Evolutionary conservation across 2,888 invertebrate genomes (phyloP), one percentile per base, ranked within the genome.

Genomic region (Acrobeloides nanus): DNA sequence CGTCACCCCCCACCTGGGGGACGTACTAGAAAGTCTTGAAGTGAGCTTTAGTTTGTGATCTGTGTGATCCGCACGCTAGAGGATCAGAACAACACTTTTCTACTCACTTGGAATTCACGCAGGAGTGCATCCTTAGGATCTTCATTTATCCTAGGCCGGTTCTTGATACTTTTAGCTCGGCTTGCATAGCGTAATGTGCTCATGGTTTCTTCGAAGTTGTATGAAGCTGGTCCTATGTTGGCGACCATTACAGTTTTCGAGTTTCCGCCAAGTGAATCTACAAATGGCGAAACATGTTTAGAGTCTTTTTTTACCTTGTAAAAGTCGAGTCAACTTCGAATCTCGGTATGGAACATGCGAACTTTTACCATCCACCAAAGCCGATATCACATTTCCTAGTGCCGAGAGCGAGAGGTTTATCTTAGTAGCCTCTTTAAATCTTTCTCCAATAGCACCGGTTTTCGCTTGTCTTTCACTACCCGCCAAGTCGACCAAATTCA

Each of bases 161-260:
- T 97, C 81, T 93, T 92, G 67, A 97, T 97, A 62, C 89, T 89
- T 80, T 97, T 97, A 12, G 97, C 97, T 37, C 95, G 81, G 75
- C 88, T 89, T 2, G 95, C 89, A 77, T 97, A 93, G 25, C 76
- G 68, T 42, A 68, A 53, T 1, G 64, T 68, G 3, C 92, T 81
- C 55, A 95, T 79, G n/a, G 95, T 95, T 51, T 69, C 97, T 71
- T 97, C 97, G 77, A 88, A 93, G 79, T 97, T 97, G 78, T 88
- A 90, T 62, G 85, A 85, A 18, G 95, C 93, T 23, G 97, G 97
- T 0, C 95, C 95, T 71, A 99, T 86, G 76, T 93, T 95, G 8
- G 97, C 97, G 45, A 99, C 88, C 95, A 97, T 97, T 46, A 97
- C 88, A 1, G 97, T 97, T 77, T 90, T 90, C 35, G 95, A 89